Base-by-base conservation (phyloP, 2,797 vertebrate genomes). In the Champsocephalus gunnari region DNA sequence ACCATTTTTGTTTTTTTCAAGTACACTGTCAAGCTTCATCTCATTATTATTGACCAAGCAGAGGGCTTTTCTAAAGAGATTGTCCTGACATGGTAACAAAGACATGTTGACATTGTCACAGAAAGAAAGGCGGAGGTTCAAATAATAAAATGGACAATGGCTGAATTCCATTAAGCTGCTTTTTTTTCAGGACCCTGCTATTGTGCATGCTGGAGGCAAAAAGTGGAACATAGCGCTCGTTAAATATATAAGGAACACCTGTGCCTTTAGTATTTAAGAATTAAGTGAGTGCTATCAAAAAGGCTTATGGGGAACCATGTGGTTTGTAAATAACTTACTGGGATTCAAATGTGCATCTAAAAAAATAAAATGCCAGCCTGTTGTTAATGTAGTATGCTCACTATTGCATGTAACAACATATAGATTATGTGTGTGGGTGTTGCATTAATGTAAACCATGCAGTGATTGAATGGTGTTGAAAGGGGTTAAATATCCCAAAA, bases 121-220 rank as follows among this genome's bases (percentile, higher is more conserved):
- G 28, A 21, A 11, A 41, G 45, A 57, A 56, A 56, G 50, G 24
- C 43, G 47, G 44, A 59, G 38, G 21, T 21, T 17, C 41, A 66
- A 19, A 66, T 12, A 50, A 70, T 1, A 17, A 57, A 75, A 50
- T 45, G 28, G 17, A 50, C 2, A 34, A 57, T 28, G n/a, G 13
- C 28, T 62, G 24, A 66, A 66, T 21, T 45, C 51, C 21, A 54
- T 53, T 53, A 57, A n/a, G 17, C 47, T 34, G 41, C 43, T 67
- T 41, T 19, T 1, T 4, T 43, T 62, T 59, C 34, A 50, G 14
- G 34, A 4, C 14, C 13, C 21, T 68, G 44, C n/a, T 49, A 38
- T 21, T 38, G 9, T 49, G 44, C 28, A 44, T 57, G 32, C 32
- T 11, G 28, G 14, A 0, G 7, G 17, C 57, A 21, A 21, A 21